Conservation (phyloP, 1,140 invertebrate genomes). For the Drosophila elegans region DNA sequence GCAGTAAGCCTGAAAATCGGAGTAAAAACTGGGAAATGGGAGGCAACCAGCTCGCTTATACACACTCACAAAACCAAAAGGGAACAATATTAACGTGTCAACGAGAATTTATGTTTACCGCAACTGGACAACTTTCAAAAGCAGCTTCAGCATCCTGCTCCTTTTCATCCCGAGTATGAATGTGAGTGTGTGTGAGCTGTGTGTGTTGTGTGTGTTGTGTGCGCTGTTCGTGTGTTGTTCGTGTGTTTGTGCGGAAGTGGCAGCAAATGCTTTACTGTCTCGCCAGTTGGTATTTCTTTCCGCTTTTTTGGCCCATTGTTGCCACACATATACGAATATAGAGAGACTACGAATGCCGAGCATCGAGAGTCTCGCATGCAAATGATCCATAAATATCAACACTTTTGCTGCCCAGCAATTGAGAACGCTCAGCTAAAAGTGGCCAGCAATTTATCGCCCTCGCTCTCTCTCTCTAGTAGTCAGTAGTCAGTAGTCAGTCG, state of each 20-base stretch:
- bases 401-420: conserved; percentile 67
- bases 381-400: conserved; percentile 83
- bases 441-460: conserved; percentile 68
- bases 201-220: neutral
- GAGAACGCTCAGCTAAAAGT: conserved; percentile 71
- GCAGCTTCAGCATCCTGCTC: conserved; percentile 68
- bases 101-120: conserved; percentile 84
- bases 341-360: neutral
- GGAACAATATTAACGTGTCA: conserved; percentile 84
- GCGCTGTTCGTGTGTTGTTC: neutral
- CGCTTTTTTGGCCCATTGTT: conserved; percentile 50
- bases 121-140: conserved; percentile 83
- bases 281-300: conserved; percentile 75
- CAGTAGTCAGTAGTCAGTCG: too few relatives aligned
- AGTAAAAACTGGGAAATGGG: neutral
- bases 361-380: conserved; percentile 62
- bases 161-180: conserved; percentile 6
- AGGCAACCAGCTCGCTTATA: conserved; percentile 6
- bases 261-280: conserved; percentile 82
- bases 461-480: conserved; percentile 5
- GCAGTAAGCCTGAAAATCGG: conserved; percentile 21
- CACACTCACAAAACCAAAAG: conserved; percentile 70
- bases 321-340: conserved; percentile 32
- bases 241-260: conserved; percentile 64
- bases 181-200: conserved; percentile 17